Base-by-base conservation (phyloP, 2,888 invertebrate species). In the Venusia cambrica region DNA sequence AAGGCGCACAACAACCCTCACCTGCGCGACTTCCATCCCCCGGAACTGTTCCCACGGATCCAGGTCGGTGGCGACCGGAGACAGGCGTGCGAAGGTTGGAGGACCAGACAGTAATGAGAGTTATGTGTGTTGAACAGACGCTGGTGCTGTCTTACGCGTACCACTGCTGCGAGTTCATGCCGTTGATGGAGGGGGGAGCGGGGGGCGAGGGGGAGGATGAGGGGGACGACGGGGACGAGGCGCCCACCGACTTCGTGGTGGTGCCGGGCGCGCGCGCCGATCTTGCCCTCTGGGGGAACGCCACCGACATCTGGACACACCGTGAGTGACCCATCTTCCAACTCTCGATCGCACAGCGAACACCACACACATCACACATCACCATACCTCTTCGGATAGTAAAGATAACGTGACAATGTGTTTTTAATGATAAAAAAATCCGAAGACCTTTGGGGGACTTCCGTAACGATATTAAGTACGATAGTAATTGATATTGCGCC, bases 1-100 rank as follows among this genome's bases (percentile, higher is more conserved):
- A 97, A 97, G 81, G 95, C 96, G 13, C 97, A 96, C 88, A 96
- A 97, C 81, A 98, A 97, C 87, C 95, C 95, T 0, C 90, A 93
- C 51, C 88, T 98, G 46, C 89, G 92, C 19, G 94, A 95, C 59
- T 97, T 98, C 75, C 97, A 97, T 13, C 89, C 93, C 1, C 95
- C 97, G 0, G 93, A 94, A 47, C 89, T 92, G 31, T 96, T 98
- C 78, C 97, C 97, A 0, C 88, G 93, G 15, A 94, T 97, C 46
- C 92, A 87, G 79, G 87, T 84, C n/a, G n/a, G n/a, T n/a, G n/a
- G n/a, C n/a, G n/a, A n/a, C n/a, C n/a, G n/a, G n/a, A n/a, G n/a
- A n/a, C n/a, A n/a, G n/a, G n/a, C n/a, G n/a, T n/a, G n/a, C n/a
- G n/a, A n/a, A n/a, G n/a, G n/a, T n/a, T n/a, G n/a, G n/a, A n/a